Conservation (phyloP, 2,888 invertebrate species). For the Cyrtodaria siliqua region DNA sequence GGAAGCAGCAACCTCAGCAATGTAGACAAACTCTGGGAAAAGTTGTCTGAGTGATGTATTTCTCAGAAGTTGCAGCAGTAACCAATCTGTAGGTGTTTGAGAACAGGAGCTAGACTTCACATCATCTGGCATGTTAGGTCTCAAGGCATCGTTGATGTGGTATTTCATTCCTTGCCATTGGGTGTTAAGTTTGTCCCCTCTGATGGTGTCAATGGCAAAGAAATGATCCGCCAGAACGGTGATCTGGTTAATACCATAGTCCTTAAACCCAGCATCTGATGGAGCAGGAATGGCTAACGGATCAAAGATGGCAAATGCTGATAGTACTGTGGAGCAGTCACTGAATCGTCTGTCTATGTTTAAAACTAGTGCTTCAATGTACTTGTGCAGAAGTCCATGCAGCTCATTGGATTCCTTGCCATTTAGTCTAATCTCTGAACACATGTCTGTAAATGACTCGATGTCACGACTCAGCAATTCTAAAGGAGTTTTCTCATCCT, state of each 20-base stretch:
- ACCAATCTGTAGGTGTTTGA: conserved; percentile 28
- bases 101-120: not conserved
- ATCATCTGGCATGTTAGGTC: conserved; percentile 12
- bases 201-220: not conserved
- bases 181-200: conserved; percentile 15
- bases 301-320: conserved; percentile 39
- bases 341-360: conserved; percentile 37
- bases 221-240: conserved; percentile 31
- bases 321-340: conserved; percentile 15
- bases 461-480: conserved; percentile 30
- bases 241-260: conserved; percentile 22
- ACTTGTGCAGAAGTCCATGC: conserved; percentile 10
- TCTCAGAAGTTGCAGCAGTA: conserved; percentile 19
- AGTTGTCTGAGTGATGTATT: conserved; percentile 9
- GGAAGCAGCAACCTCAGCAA: conserved; percentile 47
- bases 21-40: conserved; percentile 11
- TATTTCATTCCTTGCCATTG: conserved; percentile 41
- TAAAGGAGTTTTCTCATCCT: conserved; percentile 15
- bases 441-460: conserved; percentile 37
- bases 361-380: conserved; percentile 25
- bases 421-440: conserved; percentile 28
- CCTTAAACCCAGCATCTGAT: conserved; percentile 17
- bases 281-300: conserved; percentile 30
- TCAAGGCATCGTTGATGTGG: conserved; percentile 15
- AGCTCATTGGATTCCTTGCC: conserved; percentile 19